Base-by-base conservation (phyloP, 2,888 invertebrate species). In the Caenorhabditis sulstoni region DNA sequence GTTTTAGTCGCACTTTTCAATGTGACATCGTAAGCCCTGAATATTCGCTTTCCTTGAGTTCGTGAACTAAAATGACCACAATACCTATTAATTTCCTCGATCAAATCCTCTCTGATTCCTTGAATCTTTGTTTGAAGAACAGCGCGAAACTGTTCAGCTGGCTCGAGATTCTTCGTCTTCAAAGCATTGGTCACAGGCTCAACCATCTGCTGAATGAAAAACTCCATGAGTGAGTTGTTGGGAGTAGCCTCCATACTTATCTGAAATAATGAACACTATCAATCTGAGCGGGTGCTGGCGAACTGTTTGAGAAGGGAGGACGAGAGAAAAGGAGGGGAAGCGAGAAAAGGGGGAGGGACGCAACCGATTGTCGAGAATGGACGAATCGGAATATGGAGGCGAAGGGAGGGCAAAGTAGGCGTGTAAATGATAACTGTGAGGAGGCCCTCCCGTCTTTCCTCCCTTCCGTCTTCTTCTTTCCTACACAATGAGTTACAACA, bases 341-440 rank as follows among this genome's bases (percentile, higher is more conserved):
- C 39, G 29, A 23, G 3, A 4, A 18, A 29, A 35, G 12, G 37
- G 12, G 35, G 29, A 41, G 29, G n/a, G 35, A 44, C 52, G 44
- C 20, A 59, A 45, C 57, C 29, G 23, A 58, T 58, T 45, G 58
- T 58, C 58, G 58, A 58, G 45, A 58, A 58, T 58, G 39, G 45
- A 45, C 58, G 45, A 58, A 58, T 58, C 58, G 45, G 59, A 67
- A 58, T 39, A 57, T 29, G 67, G n/a, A 22, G 55, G 47, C 22
- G 53, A 20, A 62, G 49, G 49, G 49, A 71, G 73, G 73, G 44
- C 50, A 57, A 64, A 73, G 73, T 73, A 73, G 73, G 73, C 73
- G 73, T 73, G 73, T 57, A 64, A 73, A 65, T 73, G 73, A 73
- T 73, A 73, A 73, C 73, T 73, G 64, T 73, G 73, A 64, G 61